Evolutionary conservation across 2,113 vertebrate genomes (phyloP).

Genomic region (Rhipidura dahli): DNA sequence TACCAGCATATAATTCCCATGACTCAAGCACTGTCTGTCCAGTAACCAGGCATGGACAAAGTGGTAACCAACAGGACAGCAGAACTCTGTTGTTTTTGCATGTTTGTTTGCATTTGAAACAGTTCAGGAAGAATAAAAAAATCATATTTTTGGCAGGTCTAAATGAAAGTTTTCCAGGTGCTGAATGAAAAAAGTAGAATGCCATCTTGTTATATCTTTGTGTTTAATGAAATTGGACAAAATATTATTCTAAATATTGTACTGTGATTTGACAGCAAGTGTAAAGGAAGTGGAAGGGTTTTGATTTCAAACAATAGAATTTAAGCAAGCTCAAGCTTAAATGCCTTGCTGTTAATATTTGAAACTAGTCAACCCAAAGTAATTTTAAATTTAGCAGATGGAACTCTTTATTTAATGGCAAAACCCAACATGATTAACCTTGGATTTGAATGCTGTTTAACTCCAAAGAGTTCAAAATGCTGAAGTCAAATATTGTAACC

Average conservation of each 20-base stretch:
- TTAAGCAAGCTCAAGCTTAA: neutral
- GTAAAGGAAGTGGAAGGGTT: neutral
- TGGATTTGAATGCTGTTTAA: conserved; percentile 14
- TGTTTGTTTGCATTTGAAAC: neutral
- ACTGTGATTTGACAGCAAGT: neutral
- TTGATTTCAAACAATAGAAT: neutral
- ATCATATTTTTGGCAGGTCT: neutral
- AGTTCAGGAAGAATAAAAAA: neutral
- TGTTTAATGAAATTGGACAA: neutral
- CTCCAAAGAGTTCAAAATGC: neutral
- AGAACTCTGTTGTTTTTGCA: neutral
- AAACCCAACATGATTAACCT: neutral
- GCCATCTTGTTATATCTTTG: neutral
- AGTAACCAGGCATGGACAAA: neutral
- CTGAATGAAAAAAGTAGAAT: neutral
- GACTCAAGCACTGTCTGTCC: neutral
- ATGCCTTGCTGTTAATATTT: neutral
- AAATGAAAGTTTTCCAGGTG: neutral
- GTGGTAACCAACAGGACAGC: neutral
- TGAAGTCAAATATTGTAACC: conserved; percentile 13
- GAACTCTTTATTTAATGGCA: neutral
- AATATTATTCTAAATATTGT: neutral
- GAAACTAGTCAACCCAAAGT: neutral
- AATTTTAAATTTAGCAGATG: conserved; percentile 11
- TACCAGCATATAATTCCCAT: neutral